Conservation (phyloP, 2,888 invertebrate species). For the Polymixis flavicincta region DNA sequence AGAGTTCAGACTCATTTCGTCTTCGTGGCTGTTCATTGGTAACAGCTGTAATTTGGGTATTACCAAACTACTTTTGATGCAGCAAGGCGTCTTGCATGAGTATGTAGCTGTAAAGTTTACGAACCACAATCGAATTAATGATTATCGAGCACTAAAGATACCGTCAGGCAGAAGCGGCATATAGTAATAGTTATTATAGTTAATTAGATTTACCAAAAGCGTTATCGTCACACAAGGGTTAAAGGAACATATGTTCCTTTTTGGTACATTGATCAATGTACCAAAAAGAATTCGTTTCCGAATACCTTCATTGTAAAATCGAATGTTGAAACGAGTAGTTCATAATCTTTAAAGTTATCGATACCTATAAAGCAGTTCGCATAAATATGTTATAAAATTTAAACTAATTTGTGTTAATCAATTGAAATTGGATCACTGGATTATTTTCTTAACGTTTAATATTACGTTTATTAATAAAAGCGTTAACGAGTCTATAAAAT, state of each 20-base stretch:
- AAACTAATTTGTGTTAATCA: slow-evolving; percentile 50
- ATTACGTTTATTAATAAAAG: slow-evolving; percentile 31
- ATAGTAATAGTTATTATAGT: slow-evolving; percentile 34
- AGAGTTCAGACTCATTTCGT: slow-evolving; percentile 8
- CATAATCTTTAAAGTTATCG: slow-evolving; percentile 31
- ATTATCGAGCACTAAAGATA: slow-evolving; percentile 33
- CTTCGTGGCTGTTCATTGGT: slow-evolving; percentile 23
- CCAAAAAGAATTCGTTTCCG: slow-evolving; percentile 27
- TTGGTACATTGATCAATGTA: too few species aligned
- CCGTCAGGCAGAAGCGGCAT: slow-evolving; percentile 23
- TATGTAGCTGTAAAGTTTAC: slow-evolving; percentile 33
- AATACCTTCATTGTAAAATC: slow-evolving; percentile 33
- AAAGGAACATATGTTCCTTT: slow-evolving; percentile 23
- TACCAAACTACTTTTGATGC: slow-evolving; percentile 53
- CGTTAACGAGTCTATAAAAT: slow-evolving; percentile 10
- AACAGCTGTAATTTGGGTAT: slow-evolving; percentile 54
- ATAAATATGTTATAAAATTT: slow-evolving; percentile 38
- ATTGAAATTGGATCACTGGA: slow-evolving; percentile 52
- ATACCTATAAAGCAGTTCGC: slow-evolving; percentile 32
- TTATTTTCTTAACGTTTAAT: slow-evolving; percentile 28
- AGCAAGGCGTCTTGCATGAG: slow-evolving; percentile 44
- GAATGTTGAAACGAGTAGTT: slow-evolving; percentile 28
- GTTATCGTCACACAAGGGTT: slow-evolving; percentile 26
- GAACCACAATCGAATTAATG: slow-evolving; percentile 37
- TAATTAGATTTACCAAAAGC: slow-evolving; percentile 29